Percentiles rank a stretch among this genome's conserved stretches.
Conservation (phyloP, 2,797 vertebrate species). For the Leptatherina wallacei region DNA sequence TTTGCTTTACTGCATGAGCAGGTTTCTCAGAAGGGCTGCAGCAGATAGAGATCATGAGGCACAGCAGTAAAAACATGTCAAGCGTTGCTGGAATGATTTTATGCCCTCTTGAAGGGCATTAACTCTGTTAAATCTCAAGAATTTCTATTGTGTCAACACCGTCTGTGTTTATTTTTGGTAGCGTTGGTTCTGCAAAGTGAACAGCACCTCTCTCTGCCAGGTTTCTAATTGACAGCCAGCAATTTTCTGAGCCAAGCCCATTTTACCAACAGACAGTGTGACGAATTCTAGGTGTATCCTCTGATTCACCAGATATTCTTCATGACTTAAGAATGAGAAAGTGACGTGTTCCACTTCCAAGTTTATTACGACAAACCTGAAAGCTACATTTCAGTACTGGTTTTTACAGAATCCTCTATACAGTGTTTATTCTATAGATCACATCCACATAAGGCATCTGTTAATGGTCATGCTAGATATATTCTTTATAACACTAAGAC, state of each 20-base stretch:
- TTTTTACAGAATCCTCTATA: background rate
- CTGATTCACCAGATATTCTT: slow-evolving; percentile 55
- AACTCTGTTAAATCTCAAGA: slow-evolving; percentile 2
- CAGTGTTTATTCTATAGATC: background rate
- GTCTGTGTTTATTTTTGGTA: slow-evolving; percentile 63
- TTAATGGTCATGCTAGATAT: background rate
- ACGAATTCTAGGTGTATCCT: slow-evolving; percentile 61
- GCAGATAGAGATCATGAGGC: slow-evolving; percentile 1
- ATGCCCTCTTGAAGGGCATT: slow-evolving; percentile 32
- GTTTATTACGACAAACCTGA: slow-evolving; percentile 12
- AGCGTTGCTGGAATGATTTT: slow-evolving; percentile 23
- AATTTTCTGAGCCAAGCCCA: slow-evolving; percentile 35
- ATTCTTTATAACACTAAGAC: background rate
- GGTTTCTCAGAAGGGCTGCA: background rate
- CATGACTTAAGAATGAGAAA: slow-evolving; percentile 43
- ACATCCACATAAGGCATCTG: background rate
- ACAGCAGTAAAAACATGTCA: background rate
- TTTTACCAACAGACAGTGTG: slow-evolving; percentile 25
- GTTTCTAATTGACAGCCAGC: slow-evolving; percentile 34
- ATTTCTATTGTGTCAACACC: slow-evolving; percentile 67
- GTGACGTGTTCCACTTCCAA: background rate
- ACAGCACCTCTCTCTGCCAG: slow-evolving; percentile 11
- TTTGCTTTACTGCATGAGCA: background rate
- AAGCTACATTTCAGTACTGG: background rate
- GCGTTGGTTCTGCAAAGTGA: slow-evolving; percentile 5